Evolutionary conservation across 2,888 invertebrate genomes (phyloP).

Genomic region (Plagodis pulveraria): DNA sequence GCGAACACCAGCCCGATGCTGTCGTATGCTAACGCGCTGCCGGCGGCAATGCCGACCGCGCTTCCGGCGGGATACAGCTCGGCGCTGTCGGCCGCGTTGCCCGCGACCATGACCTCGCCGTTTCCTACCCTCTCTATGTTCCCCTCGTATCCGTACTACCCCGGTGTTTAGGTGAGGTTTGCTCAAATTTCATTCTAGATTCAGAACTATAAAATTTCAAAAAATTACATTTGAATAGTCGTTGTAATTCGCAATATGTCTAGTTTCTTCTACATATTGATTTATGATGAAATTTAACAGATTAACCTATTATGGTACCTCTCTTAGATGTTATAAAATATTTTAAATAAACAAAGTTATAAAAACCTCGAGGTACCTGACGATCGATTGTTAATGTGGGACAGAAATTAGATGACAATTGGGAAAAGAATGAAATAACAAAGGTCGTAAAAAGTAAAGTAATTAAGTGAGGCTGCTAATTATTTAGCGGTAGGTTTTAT

Average conservation of each 20-base stretch:
- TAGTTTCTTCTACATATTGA: too few species aligned
- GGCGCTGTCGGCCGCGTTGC: constrained; percentile 61
- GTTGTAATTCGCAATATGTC: too few species aligned
- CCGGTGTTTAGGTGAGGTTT: constrained; percentile 30
- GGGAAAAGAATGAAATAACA: background rate
- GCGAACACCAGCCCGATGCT: constrained; percentile 69
- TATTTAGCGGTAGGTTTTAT: constrained; percentile 25
- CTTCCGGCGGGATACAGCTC: constrained; percentile 69
- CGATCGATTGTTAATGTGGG: constrained; percentile 1
- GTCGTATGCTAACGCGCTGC: constrained; percentile 62
- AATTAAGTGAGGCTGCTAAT: constrained; percentile 9
- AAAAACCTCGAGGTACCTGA: constrained; percentile 13
- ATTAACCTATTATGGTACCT: too few species aligned
- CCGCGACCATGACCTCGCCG: constrained; percentile 53
- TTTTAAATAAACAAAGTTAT: constrained; percentile 4
- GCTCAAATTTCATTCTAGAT: constrained; percentile 10
- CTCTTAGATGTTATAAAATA: background rate
- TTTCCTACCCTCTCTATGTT: constrained; percentile 68
- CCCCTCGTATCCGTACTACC: constrained; percentile 65
- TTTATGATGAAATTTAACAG: too few species aligned
- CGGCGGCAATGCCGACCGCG: constrained; percentile 57
- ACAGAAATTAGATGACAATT: background rate
- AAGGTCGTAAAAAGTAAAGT: background rate
- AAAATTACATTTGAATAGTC: too few species aligned
- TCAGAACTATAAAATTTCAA: too few species aligned